Base-by-base conservation (phyloP, 2,888 invertebrate genomes). In the Hypena proboscidalis region DNA sequence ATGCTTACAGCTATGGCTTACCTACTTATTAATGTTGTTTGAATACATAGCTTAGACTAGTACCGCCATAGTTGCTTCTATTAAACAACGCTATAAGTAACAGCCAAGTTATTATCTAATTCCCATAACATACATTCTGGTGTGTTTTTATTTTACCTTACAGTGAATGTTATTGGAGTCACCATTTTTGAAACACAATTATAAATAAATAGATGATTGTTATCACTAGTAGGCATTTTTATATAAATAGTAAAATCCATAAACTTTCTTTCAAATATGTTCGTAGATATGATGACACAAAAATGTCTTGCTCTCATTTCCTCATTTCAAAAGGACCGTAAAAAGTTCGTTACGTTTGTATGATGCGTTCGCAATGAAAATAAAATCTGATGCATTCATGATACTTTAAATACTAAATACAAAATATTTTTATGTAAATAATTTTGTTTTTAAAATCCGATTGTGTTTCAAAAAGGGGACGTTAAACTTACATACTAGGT, bases 101-200 rank as follows among this genome's bases (percentile, higher is more conserved):
- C 40, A 46, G 49, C 64, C 64, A 59, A 40, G 32, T 64, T 66
- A 66, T 52, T 58, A 48, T 63, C 67, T 79, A 78, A 57, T 11
- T 55, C 54, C 63, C 59, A 67, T 75, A 73, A 70, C 67, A 70
- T 77, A 74, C 69, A 64, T 66, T 75, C 77, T 90, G 90, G 90
- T 90, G 90, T 90, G 72, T 85, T 86, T 79, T 75, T 58, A 63
- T 66, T 74, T 83, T 88, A 90, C 90, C 90, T 90, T 89, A 90
- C 90, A 90, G 90, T 90, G 90, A 86, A 75, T 74, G 48, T 63
- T 51, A 38, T 69, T 64, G 61, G 44, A 41, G 53, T 52, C 69
- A 71, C 70, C 71, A 64, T 81, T 80, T 76, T 79, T 75, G 74
- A 80, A 82, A 80, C 74, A 67, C 68, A 65, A 54, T n/a, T n/a